These are phyloP conservation scores for Lasioglossum lativentre DNA, from an alignment of 2,888 invertebrate species.

Conservation along the genomic window DNA sequence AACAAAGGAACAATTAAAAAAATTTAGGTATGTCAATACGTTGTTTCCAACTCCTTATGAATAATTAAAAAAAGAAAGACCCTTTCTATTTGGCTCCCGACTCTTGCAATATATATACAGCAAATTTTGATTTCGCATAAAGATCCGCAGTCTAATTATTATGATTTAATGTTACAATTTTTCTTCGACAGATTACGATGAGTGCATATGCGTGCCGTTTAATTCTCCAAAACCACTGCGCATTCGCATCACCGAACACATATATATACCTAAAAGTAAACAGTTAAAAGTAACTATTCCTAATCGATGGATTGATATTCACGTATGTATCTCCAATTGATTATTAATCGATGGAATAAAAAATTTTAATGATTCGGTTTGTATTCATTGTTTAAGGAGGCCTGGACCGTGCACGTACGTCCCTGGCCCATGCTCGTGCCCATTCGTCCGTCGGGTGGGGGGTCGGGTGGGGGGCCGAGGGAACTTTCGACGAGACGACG, in stretches of 20 bases:
- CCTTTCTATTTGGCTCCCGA: too few species aligned
- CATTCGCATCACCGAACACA: background rate
- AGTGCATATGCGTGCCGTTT: background rate
- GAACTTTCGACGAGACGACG: conserved; percentile 49
- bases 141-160: too few species aligned
- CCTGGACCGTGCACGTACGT: background rate
- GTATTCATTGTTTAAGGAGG: background rate
- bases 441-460: conserved; percentile 17
- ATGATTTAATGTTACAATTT: background rate
- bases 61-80: too few species aligned
- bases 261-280: too few species aligned
- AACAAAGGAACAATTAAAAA: too few species aligned
- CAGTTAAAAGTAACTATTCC: background rate
- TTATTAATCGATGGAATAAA: background rate
- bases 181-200: background rate
- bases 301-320: background rate
- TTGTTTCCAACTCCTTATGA: too few species aligned
- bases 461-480: conserved; percentile 25
- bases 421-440: conserved; percentile 25
- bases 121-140: too few species aligned
- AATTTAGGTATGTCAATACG: too few species aligned
- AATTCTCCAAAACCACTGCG: background rate
- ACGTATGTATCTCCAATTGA: too few species aligned
- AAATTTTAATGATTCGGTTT: background rate
- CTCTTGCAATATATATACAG: too few species aligned